These are phyloP conservation scores for Sylvilagus floridanus DNA, from an alignment of 2,797 vertebrate genomes.

Conservation along the genomic window DNA sequence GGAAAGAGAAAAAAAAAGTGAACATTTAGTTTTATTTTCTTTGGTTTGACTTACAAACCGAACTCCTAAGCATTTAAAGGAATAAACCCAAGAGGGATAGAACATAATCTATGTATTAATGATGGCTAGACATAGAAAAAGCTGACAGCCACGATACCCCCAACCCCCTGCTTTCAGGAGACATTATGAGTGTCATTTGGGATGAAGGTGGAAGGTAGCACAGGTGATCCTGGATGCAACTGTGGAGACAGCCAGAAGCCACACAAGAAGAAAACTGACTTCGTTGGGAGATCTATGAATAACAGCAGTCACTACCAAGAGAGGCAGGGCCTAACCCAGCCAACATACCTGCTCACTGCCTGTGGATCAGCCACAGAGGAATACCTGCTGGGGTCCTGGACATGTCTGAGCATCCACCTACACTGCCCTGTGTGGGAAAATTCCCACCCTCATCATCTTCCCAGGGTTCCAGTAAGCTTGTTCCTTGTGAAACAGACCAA, in stretches of 20 bases:
- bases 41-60: neutral
- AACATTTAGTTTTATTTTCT: conserved; percentile 1
- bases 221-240: neutral
- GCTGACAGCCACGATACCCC: neutral
- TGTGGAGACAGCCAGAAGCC: neutral
- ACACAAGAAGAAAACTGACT: neutral
- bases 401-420: neutral
- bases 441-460: neutral
- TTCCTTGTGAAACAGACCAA: neutral
- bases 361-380: neutral
- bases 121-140: neutral
- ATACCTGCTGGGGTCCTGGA: neutral
- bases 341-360: neutral
- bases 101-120: neutral
- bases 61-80: neutral
- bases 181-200: neutral
- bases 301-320: neutral
- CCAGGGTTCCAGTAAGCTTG: neutral
- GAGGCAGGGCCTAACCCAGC: fast-evolving
- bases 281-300: neutral
- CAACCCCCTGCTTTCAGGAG: neutral
- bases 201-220: neutral
- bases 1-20: conserved; percentile 31
- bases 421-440: neutral
- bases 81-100: neutral